Conservation (phyloP, 1,140 invertebrate species). For the Penaeus indicus region DNA sequence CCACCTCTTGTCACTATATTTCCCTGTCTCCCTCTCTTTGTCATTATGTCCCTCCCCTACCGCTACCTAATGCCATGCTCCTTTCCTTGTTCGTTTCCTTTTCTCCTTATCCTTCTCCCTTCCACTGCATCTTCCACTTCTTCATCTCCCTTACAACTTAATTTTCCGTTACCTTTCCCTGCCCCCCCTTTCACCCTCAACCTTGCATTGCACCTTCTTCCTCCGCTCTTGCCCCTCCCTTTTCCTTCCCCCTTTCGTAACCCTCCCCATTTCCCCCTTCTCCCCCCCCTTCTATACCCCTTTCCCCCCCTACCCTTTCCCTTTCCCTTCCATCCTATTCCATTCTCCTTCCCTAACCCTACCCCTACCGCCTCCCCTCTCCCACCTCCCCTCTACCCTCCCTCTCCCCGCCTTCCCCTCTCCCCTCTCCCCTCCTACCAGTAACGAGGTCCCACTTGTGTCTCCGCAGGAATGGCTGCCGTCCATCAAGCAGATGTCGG, state of each 20-base stretch:
- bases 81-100: not conserved
- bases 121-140: not conserved
- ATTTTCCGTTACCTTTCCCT: not conserved
- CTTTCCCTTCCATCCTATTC: not conserved
- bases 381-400: not conserved
- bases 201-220: too few species aligned
- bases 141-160: not conserved
- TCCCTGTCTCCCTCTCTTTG: not conserved
- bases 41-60: not conserved
- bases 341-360: not conserved
- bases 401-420: not conserved
- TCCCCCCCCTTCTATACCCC: not conserved
- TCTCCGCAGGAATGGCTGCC: slow-evolving; percentile 75
- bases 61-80: not conserved
- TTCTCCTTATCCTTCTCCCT: slow-evolving; percentile 3
- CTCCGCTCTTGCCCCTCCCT: not conserved
- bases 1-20: not conserved
- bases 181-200: not conserved
- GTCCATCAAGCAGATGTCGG: slow-evolving; percentile 77
- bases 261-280: not conserved
- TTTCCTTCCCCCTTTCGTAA: not conserved
- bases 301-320: not conserved
- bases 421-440: not conserved
- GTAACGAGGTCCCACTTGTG: not conserved
- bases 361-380: not conserved